A percentile compares a stretch with the other conserved stretches of the same genome.
phyloP scores from a whole-genome alignment of 2,797 vertebrate genomes.

The Odontamblyopus rebecca region DNA sequence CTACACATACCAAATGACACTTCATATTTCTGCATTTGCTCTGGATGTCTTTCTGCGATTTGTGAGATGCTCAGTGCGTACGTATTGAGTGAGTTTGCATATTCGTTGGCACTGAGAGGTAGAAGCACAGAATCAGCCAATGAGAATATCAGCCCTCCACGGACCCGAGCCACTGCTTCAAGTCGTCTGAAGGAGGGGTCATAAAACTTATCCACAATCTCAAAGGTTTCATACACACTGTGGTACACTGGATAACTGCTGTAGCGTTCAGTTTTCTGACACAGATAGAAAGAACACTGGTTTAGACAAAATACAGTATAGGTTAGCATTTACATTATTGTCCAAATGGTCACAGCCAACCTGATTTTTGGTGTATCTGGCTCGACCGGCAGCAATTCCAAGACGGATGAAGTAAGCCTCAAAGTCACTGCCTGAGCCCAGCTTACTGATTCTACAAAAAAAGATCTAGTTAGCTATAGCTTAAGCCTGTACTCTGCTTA shows the following conservation, averaged over 20 bases:
- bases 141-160: slow-evolving; percentile 86
- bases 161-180: slow-evolving; percentile 84
- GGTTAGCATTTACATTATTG: neutral
- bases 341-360: slow-evolving; percentile 66
- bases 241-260: slow-evolving; percentile 94
- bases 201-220: slow-evolving; percentile 90
- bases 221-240: slow-evolving; percentile 93
- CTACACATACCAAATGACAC: slow-evolving; percentile 86
- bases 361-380: slow-evolving; percentile 92
- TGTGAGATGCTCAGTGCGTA: slow-evolving; percentile 80
- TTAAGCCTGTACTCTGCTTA: no score
- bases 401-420: slow-evolving; percentile 96
- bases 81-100: slow-evolving; percentile 79
- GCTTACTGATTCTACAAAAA: slow-evolving; percentile 86
- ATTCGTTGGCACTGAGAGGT: slow-evolving; percentile 86
- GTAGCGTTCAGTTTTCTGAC: slow-evolving; percentile 83
- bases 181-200: slow-evolving; percentile 90
- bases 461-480: neutral
- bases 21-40: slow-evolving; percentile 69
- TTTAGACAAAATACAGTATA: neutral
- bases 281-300: slow-evolving; percentile 11
- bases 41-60: slow-evolving; percentile 75
- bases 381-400: slow-evolving; percentile 90
- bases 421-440: slow-evolving; percentile 97
- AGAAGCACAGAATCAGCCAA: slow-evolving; percentile 84